Evolutionary conservation across 2,797 vertebrate species (phyloP).

Genomic region (Coranthus polyacanthus): DNA sequence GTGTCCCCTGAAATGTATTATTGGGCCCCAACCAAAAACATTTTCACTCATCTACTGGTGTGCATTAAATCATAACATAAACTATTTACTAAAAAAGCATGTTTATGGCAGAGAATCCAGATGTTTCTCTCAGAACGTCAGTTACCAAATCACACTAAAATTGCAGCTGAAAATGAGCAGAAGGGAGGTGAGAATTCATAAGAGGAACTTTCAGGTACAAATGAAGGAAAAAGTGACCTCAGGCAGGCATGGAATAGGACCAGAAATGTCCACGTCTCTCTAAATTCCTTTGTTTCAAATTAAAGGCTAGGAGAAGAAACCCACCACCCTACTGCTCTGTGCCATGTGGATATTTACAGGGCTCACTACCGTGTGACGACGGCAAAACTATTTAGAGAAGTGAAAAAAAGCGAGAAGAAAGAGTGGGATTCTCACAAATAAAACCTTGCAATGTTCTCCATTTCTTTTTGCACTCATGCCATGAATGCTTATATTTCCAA

Average conservation of each 20-base stretch:
- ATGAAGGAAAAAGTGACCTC: constrained; percentile 6
- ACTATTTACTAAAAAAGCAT: constrained; percentile 42
- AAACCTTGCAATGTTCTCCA: constrained; percentile 64
- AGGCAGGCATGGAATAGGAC: neutral
- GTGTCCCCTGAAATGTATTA: constrained; percentile 52
- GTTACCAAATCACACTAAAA: constrained; percentile 20
- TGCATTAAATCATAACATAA: constrained; percentile 52
- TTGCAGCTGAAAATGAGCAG: constrained; percentile 3
- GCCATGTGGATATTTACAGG: constrained; percentile 65
- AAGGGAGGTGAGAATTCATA: constrained; percentile 11
- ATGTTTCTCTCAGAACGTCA: constrained; percentile 39
- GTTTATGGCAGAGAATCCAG: constrained; percentile 48
- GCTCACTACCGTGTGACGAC: constrained; percentile 64
- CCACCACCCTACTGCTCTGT: constrained; percentile 24
- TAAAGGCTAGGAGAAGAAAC: constrained; percentile 37
- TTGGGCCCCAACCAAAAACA: constrained; percentile 46
- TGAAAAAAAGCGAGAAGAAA: constrained; percentile 36
- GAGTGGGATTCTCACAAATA: constrained; percentile 68
- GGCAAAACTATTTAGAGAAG: constrained; percentile 60
- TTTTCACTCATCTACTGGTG: constrained; percentile 43
- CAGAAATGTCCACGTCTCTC: constrained; percentile 16
- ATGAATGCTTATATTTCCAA: constrained; percentile 72
- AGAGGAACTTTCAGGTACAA: constrained; percentile 1
- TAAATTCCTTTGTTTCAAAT: constrained; percentile 52
- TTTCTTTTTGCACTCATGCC: constrained; percentile 58